A percentile compares a stretch with the other conserved stretches of the same genome.
Evolutionary conservation across 1,140 invertebrate genomes (phyloP).

Genomic region (Varroa destructor): DNA sequence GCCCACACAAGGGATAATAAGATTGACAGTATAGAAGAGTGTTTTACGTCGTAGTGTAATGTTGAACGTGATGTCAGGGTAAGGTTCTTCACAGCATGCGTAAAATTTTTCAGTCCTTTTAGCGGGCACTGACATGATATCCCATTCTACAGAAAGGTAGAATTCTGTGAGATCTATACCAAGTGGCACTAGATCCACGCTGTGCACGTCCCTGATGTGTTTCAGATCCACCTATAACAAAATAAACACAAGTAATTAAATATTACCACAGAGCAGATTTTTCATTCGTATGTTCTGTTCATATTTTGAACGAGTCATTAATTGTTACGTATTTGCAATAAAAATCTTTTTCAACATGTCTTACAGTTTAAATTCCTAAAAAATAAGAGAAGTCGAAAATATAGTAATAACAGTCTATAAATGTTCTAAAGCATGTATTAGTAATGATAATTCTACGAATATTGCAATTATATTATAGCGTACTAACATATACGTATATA

Average conservation of each 20-base stretch:
- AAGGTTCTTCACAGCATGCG: conserved; percentile 66
- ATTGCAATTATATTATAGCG: too few species aligned
- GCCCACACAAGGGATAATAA: conserved; percentile 88
- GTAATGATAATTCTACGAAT: too few species aligned
- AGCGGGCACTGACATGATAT: conserved; percentile 75
- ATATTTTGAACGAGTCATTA: too few species aligned
- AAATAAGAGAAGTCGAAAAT: too few species aligned
- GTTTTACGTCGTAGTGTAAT: conserved; percentile 84
- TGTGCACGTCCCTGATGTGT: conserved; percentile 62
- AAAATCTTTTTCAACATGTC: too few species aligned
- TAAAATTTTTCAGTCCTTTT: conserved; percentile 75
- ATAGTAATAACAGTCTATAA: too few species aligned
- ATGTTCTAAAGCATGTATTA: too few species aligned
- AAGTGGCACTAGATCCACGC: conserved; percentile 52
- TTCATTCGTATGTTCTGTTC: neutral
- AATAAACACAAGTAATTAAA: conserved; percentile 38
- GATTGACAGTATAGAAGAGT: conserved; percentile 85
- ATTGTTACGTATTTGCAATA: too few species aligned
- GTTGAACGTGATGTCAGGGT: conserved; percentile 90
- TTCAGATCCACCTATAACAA: conserved; percentile 63
- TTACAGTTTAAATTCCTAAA: too few species aligned
- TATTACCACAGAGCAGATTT: conserved; percentile 35
- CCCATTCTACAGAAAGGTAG: conserved; percentile 94
- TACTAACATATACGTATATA: too few species aligned
- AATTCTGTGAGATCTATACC: conserved; percentile 85